These are phyloP conservation scores for Petrolisthes cinctipes DNA, from an alignment of 2,888 invertebrate genomes.

Conservation along the genomic window DNA sequence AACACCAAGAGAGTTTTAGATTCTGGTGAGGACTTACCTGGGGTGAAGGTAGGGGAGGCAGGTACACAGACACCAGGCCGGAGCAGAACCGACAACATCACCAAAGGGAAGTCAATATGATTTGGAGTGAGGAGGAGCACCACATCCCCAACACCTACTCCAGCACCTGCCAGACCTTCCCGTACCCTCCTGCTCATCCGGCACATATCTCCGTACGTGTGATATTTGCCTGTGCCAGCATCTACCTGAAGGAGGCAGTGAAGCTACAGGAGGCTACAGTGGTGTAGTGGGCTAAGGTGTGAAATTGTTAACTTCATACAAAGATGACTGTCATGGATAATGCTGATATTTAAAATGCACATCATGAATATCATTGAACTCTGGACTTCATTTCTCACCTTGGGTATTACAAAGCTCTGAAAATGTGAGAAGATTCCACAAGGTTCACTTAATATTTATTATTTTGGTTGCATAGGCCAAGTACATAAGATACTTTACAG, in stretches of 20 bases:
- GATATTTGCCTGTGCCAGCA: constrained; percentile 34
- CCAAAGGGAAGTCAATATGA: constrained; percentile 38
- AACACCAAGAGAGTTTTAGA: too few species aligned
- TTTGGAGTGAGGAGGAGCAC: constrained; percentile 24
- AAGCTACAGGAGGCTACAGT: neutral
- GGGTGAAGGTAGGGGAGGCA: constrained; percentile 17
- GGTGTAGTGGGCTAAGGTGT: neutral
- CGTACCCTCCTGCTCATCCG: constrained; percentile 2
- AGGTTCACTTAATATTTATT: too few species aligned
- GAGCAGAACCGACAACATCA: constrained; percentile 6
- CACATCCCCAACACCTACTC: constrained; percentile 15
- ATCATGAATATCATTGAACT: too few species aligned
- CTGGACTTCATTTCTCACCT: too few species aligned
- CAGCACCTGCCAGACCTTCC: constrained; percentile 23
- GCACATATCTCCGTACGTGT: constrained; percentile 36
- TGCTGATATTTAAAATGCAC: too few species aligned
- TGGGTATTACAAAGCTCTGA: too few species aligned
- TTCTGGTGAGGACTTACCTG: constrained; percentile 16
- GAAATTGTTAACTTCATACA: too few species aligned
- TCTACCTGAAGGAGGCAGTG: constrained; percentile 29
- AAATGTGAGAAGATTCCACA: too few species aligned
- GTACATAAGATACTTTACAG: too few species aligned
- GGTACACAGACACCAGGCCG: constrained; percentile 29
- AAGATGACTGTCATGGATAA: neutral
- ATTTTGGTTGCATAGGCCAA: too few species aligned